Evolutionary conservation across 2,888 invertebrate genomes (phyloP), one percentile per base, ranked within the genome.

Genomic region (Rhagophthalmus giganteus): DNA sequence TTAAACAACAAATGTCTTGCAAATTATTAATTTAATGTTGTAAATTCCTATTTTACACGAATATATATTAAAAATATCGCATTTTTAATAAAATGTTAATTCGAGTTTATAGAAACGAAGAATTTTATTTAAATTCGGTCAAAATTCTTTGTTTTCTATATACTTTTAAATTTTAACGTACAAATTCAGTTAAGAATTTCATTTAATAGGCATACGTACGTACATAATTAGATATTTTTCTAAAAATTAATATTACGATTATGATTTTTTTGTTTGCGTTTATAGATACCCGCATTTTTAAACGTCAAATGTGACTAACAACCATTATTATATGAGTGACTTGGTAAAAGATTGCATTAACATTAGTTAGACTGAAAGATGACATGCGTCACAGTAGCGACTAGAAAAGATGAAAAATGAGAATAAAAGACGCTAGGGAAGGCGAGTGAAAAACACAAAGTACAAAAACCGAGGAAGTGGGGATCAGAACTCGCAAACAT

Each of bases 361-460:
- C 71, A 74, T 73, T 71, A 70, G 68, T 73, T 69, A 70, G 66
- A 56, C 64, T 65, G 71, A 69, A 69, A 68, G 69, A 70, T 73
- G 73, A 73, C 73, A 72, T 73, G 71, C 71, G 74, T 74, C 74
- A 73, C 70, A 68, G 69, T 69, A 66, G 69, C 70, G 73, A 72
- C 71, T 71, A 72, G 74, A 71, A 74, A 74, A 74, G 73, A 74
- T 74, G 74, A 75, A 74, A 75, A 74, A 74, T 73, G 70, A 64
- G 60, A 59, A 57, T 59, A 62, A 63, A 66, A 70, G 68, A 70
- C 66, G 68, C 65, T 58, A 60, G 68, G 68, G 67, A 57, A 54
- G 54, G 53, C 58, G 60, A 64, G 61, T 58, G 66, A 66, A 66
- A 68, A 67, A 69, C 67, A 69, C 68, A 67, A 73, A 68, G 67